These are phyloP conservation scores for Philonicus albiceps DNA, from an alignment of 2,888 invertebrate genomes.

Conservation along the genomic window DNA sequence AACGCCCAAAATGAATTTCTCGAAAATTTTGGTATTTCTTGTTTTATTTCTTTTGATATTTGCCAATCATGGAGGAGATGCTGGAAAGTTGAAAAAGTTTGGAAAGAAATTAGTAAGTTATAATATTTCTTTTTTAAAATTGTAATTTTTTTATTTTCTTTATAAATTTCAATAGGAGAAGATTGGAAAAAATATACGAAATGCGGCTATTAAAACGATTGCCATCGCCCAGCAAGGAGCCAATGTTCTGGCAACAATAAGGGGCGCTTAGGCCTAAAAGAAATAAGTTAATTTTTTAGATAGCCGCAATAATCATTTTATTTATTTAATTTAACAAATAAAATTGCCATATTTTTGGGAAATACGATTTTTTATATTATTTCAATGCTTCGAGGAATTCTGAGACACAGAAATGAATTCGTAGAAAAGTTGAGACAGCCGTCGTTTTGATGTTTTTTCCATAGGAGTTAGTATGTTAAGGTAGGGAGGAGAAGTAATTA, in stretches of 20 bases:
- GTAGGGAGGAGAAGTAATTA: background rate
- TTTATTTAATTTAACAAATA: background rate
- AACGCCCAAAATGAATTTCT: background rate
- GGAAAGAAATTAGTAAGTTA: background rate
- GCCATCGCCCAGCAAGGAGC: background rate
- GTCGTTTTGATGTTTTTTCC: background rate
- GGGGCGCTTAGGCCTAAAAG: background rate
- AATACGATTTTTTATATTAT: background rate
- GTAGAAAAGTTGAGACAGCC: background rate
- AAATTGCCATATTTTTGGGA: background rate
- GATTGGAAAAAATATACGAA: background rate
- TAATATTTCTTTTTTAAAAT: background rate
- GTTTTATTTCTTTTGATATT: background rate
- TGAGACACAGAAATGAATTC: background rate
- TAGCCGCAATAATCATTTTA: background rate
- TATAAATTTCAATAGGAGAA: background rate
- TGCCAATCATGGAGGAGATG: background rate
- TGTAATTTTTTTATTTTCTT: background rate
- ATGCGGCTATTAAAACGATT: background rate
- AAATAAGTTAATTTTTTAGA: background rate
- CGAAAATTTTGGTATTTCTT: background rate
- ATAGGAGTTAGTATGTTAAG: background rate
- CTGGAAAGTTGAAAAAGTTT: background rate
- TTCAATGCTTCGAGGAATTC: background rate
- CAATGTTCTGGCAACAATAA: background rate